These are phyloP conservation scores for Pseudochirops cupreus DNA, from an alignment of 2,797 vertebrate species.

Conservation along the genomic window DNA sequence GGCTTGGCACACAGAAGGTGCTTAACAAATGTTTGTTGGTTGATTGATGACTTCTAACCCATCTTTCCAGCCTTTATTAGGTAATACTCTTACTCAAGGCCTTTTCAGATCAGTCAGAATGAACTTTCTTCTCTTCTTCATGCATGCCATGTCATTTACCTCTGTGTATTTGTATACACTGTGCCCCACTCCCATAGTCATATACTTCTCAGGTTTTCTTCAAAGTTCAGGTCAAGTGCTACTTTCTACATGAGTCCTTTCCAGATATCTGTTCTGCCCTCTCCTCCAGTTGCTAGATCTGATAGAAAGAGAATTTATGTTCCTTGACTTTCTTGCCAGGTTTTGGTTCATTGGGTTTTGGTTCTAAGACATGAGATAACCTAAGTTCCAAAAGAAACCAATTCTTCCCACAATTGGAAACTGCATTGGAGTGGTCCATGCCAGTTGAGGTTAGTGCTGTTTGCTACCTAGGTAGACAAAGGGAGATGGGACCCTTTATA, in stretches of 20 bases:
- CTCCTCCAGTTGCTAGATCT: background rate
- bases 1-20: background rate
- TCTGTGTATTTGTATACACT: background rate
- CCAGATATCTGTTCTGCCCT: background rate
- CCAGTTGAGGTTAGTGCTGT: background rate
- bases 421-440: background rate
- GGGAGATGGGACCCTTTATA: background rate
- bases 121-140: background rate
- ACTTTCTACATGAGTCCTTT: background rate
- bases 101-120: background rate
- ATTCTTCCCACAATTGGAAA: background rate
- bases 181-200: background rate
- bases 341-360: background rate
- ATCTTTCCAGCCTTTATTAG: background rate
- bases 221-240: background rate
- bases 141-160: background rate
- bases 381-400: background rate
- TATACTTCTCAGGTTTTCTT: background rate
- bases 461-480: background rate
- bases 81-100: background rate
- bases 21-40: background rate
- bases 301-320: background rate
- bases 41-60: background rate
- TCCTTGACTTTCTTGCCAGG: background rate
- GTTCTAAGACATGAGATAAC: background rate